A percentile compares a stretch with the other conserved stretches of the same genome.
phyloP scores from a whole-genome alignment of 2,888 invertebrate genomes.

The Rhingia campestris region DNA sequence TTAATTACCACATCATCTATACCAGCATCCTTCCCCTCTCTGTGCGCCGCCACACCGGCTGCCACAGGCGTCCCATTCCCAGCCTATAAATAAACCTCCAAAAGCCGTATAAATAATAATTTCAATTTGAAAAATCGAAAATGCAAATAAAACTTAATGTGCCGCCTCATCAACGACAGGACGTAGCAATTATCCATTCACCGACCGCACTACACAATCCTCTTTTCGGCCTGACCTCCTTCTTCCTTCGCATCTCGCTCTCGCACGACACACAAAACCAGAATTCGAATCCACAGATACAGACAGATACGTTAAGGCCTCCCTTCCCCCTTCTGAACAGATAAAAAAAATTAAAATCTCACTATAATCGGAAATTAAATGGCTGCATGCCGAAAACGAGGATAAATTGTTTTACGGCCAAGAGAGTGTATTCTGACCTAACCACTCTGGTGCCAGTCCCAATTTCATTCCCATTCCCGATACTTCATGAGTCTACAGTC shows the following conservation, averaged over 20 bases:
- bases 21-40: slow-evolving; percentile 33
- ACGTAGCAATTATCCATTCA: slow-evolving; percentile 74
- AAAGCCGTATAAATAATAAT: slow-evolving; percentile 73
- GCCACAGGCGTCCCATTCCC: slow-evolving; percentile 31
- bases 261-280: slow-evolving; percentile 17
- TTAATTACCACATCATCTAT: slow-evolving; percentile 72
- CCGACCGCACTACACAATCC: slow-evolving; percentile 67
- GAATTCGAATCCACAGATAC: slow-evolving; percentile 26
- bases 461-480: background rate
- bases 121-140: slow-evolving; percentile 74
- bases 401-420: slow-evolving; percentile 72
- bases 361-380: slow-evolving; percentile 74
- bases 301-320: background rate
- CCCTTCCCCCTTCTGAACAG: background rate
- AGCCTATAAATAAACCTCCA: slow-evolving; percentile 58
- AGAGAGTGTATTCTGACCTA: slow-evolving; percentile 64
- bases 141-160: slow-evolving; percentile 74
- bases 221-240: slow-evolving; percentile 39
- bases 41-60: slow-evolving; percentile 8
- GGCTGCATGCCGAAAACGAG: slow-evolving; percentile 74
- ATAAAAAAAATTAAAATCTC: slow-evolving; percentile 72
- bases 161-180: slow-evolving; percentile 74
- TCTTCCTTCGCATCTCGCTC: slow-evolving; percentile 25
- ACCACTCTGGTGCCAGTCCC: slow-evolving; percentile 43
- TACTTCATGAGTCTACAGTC: background rate